phyloP scores from a whole-genome alignment of 2,888 invertebrate species.

The Macrosiphum euphorbiae region DNA sequence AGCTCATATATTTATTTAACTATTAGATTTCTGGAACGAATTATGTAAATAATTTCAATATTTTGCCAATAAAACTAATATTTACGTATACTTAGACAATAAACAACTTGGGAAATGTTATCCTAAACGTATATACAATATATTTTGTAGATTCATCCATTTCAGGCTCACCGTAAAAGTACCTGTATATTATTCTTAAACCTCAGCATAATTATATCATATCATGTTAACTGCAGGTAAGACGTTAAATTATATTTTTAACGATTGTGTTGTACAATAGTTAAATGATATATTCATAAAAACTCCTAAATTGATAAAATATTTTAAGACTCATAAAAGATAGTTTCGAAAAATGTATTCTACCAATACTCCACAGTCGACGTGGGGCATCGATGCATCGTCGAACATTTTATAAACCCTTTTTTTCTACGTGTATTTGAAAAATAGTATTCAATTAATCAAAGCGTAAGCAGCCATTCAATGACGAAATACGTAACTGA shows the following conservation, averaged over 20 bases:
- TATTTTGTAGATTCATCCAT: not conserved
- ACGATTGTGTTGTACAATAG: not conserved
- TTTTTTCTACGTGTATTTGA: not conserved
- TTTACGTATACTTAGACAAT: not conserved
- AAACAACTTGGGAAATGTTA: not conserved
- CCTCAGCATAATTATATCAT: not conserved
- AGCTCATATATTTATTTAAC: not conserved
- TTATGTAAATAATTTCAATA: not conserved
- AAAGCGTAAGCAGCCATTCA: not conserved
- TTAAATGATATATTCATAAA: not conserved
- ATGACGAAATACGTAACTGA: not conserved
- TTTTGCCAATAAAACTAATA: slow-evolving; percentile 22
- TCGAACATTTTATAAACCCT: not conserved
- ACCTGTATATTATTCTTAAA: not conserved
- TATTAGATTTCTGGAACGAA: not conserved
- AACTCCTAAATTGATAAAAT: not conserved
- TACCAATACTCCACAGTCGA: too few species aligned
- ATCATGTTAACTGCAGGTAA: not conserved
- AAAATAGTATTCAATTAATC: not conserved
- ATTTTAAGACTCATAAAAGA: not conserved
- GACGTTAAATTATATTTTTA: not conserved
- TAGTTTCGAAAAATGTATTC: not conserved
- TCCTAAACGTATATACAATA: not conserved
- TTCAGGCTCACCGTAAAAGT: not conserved
- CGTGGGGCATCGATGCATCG: not conserved